These are phyloP conservation scores for Pocillopora meandrina DNA, from an alignment of 92 coral and sea anemone species.

Conservation along the genomic window DNA sequence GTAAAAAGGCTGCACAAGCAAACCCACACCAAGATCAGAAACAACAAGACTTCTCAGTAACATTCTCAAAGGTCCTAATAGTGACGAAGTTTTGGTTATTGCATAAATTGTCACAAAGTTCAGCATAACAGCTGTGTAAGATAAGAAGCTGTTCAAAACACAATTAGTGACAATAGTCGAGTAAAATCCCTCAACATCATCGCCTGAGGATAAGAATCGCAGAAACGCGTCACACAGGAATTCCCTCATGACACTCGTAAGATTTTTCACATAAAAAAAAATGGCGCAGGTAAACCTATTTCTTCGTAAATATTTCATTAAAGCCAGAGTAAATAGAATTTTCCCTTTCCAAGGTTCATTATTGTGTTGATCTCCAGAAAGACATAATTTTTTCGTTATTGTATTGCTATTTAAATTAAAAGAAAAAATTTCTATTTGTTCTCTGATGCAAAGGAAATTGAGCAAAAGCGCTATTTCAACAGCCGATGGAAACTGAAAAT, in stretches of 20 bases:
- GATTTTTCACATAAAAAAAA: too few relatives aligned
- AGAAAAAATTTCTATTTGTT: too few relatives aligned
- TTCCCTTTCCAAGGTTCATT: too few relatives aligned
- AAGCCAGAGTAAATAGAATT: too few relatives aligned
- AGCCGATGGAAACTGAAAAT: too few relatives aligned
- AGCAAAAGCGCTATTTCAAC: too few relatives aligned
- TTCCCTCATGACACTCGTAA: not conserved
- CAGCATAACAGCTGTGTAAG: not conserved
- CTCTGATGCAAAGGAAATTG: too few relatives aligned
- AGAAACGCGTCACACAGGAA: not conserved
- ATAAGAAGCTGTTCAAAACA: not conserved
- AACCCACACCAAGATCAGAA: not conserved
- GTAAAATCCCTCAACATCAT: not conserved
- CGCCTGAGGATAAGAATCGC: not conserved
- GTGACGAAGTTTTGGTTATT: not conserved
- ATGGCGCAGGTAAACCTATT: too few relatives aligned
- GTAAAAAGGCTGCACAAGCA: constrained; percentile 5
- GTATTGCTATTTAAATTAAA: too few relatives aligned
- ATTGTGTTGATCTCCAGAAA: too few relatives aligned
- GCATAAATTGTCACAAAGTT: not conserved
- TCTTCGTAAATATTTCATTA: too few relatives aligned
- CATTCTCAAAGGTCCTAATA: not conserved
- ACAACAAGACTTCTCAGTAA: not conserved
- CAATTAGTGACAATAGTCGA: not conserved
- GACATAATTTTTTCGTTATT: too few relatives aligned